Evolutionary conservation across 2,888 invertebrate species (phyloP), one percentile per base, ranked within the genome.

Genomic region (Lycophotia porphyrea): DNA sequence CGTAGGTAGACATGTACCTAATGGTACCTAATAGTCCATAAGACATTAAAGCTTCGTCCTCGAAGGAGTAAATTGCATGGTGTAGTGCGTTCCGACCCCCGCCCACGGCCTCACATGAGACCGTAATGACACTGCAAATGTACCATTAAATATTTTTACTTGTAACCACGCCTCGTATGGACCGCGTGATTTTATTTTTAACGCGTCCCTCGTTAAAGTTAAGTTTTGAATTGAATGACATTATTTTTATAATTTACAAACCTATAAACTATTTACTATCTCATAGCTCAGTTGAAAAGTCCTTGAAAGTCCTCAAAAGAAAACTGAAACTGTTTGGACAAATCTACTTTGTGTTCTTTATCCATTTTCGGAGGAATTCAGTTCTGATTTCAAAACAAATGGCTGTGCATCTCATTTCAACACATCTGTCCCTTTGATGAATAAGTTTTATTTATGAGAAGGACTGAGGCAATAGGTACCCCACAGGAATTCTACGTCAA

Each of bases 1-100:
- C 80, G 79, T 84, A 84, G 69, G 81, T 75, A 74, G 79, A 78
- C 67, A 67, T 47, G 49, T 60, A n/a, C n/a, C n/a, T n/a, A 88
- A 86, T 84, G 84, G 87, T 85, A 87, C 83, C 77, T 88, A 88
- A 90, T 89, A 84, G 88, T 86, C 88, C 88, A 87, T 90, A 89
- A 89, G 89, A 89, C 88, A 88, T 91, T 89, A 90, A 87, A 87
- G 88, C 87, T 90, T 88, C 88, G 87, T 87, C 85, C 87, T 91
- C 87, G 86, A 78, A 85, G 83, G 80, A 89, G 90, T 91, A 92
- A 92, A 93, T 93, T 92, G 92, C 90, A 91, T 87, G 88, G 90
- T 88, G 83, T 80, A 74, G 86, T 80, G 72, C 79, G 79, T 77
- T 76, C 72, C 82, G 85, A 90, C 88, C 88, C 84, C 83, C 91